These are phyloP conservation scores for Cecropterus lyciades DNA, from an alignment of 1,140 invertebrate genomes.

Conservation along the genomic window DNA sequence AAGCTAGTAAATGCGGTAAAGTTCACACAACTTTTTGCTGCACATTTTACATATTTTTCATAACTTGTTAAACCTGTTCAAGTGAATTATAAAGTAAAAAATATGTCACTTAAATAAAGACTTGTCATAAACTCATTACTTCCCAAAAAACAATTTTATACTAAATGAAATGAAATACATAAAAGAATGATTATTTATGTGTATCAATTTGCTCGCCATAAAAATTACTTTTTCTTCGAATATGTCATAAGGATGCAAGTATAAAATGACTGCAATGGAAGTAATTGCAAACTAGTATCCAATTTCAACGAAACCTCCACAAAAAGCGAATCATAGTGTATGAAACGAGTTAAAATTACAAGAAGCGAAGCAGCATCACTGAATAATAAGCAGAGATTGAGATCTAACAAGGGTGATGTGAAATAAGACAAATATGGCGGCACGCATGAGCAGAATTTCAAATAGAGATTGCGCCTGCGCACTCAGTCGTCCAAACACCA, in stretches of 20 bases:
- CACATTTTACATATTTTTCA: background rate
- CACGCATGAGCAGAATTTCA: constrained; percentile 68
- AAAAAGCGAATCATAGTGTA: constrained; percentile 34
- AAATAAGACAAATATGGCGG: constrained; percentile 79
- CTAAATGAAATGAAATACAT: no score
- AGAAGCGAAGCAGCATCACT: constrained; percentile 54
- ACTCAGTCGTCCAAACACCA: constrained; percentile 40
- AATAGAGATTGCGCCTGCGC: constrained; percentile 49
- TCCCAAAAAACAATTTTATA: no score
- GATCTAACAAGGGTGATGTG: constrained; percentile 75
- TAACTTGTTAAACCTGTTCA: constrained; percentile 11
- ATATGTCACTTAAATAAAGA: no score
- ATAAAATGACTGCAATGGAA: constrained; percentile 10
- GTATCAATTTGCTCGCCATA: no score
- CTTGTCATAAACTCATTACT: no score
- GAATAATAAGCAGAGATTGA: constrained; percentile 77
- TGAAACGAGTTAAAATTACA: constrained; percentile 49
- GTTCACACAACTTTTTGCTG: constrained; percentile 14
- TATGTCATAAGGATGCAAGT: background rate
- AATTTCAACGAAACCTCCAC: constrained; percentile 29
- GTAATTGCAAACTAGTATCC: constrained; percentile 18
- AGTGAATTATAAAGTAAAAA: no score
- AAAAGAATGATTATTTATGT: no score
- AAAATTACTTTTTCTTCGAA: background rate
- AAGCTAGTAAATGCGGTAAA: no score